Evolutionary conservation across 2,797 vertebrate species (phyloP), one percentile per base, ranked within the genome.

Genomic region (Alosa sapidissima): DNA sequence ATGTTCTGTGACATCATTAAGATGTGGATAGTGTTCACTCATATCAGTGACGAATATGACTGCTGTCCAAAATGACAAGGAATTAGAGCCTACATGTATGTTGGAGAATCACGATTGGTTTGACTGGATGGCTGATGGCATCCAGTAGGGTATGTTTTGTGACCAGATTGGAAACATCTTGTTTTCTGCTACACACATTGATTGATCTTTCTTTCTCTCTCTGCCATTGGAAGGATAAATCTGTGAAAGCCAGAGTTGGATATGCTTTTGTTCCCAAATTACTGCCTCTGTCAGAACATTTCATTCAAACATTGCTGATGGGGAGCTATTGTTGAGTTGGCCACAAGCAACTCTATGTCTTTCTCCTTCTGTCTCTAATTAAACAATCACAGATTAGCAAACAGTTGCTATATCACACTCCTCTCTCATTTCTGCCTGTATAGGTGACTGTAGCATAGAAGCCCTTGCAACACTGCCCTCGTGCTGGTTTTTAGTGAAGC

Each of bases 1-100:
- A 78, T 78, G 72, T 78, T 78, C 72, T 78, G 13, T 78, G 72
- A 78, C 72, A 78, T 78, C 72, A 78, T 21, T 78, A 45, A 45
- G 41, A 47, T 47, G 68, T 41, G 14, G 33, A 19, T 75, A 36
- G 14, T 4, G 36, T 75, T 41, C 68, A 41, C 36, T 45, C 13
- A 5, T 75, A 75, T 75, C 33, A 41, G 68, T 41, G 36, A 45
- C 36, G 33, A 13, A 19, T 21, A 36, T 11, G 33, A 72, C 33
- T 13, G 28, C 60, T 65, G 65, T 14, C 11, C 4, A 4, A 78
- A 78, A 78, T 78, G 41, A 47, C 72, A 78, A 33, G 60, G 72
- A 47, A n/a, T 47, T 45, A 45, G 21, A 21, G 41, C 72, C 5
- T 47, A 78, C 36, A 47, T 45, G 13, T 14, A 78, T 47, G 41